Base-by-base conservation (phyloP, 2,888 invertebrate species). In the Metacarcinus magister region DNA sequence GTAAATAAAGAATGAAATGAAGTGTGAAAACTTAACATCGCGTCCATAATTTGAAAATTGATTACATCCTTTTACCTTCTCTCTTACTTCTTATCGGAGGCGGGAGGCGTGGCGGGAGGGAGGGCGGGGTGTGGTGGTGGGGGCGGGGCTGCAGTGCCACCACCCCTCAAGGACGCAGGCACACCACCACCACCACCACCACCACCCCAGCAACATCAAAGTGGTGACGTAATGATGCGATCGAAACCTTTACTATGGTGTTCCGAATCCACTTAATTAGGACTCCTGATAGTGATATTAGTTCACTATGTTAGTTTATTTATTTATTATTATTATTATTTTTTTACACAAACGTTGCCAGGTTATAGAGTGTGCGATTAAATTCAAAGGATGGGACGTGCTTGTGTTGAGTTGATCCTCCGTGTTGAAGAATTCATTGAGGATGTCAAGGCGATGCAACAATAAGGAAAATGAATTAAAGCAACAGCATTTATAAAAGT, bases 21-120 rank as follows among this genome's bases (percentile, higher is more conserved):
- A 60, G 60, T 19, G 4, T 19, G 19, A 67, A 67, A 28, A 28
- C 28, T 23, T 3, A 28, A 28, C 75, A 75, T 75, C 28, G 4
- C 23, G n/a, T 28, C 10, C 10, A 60, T 23, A 5, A 75, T 75
- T 75, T 75, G 5, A 75, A 75, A 28, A 28, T 75, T 91, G 23
- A 43, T 39, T n/a, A 44, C 90, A n/a, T n/a, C n/a, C 91, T 39
- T 44, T 4, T 44, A 19, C 90, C 46, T n/a, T 39, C 43, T 91
- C 91, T 13, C 91, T 91, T 28, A 23, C 91, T 91, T 46, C 46
- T 46, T 91, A 75, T 75, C 75, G 60, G 19, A 23, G 60, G 60
- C 60, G 19, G 19, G 60, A 75, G 75, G 7, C 75, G 75, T 10
- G 75, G 54, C 39, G 39, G 39, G 39, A 2, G 39, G 39, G 39